Percentiles rank a stretch among this genome's conserved stretches.
Conservation (phyloP, 35 echinoderm and acorn worm genomes). For the Lytechinus pictus region DNA sequence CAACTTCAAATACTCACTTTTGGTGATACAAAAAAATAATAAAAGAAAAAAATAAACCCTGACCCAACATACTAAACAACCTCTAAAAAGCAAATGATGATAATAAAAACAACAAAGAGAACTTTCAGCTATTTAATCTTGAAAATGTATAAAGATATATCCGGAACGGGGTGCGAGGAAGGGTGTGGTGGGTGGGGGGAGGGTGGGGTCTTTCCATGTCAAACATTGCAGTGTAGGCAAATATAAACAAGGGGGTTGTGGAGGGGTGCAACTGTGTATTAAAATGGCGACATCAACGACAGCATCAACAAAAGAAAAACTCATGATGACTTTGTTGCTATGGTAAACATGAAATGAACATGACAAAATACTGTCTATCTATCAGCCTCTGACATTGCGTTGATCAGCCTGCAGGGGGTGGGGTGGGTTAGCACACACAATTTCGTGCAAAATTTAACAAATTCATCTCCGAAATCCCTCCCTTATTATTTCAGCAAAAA, state of each 20-base stretch:
- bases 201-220: neutral
- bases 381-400: slow-evolving; percentile 27
- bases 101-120: neutral
- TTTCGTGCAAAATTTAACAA: slow-evolving; percentile 50
- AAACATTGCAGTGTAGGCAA: neutral
- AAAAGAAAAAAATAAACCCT: too few relatives aligned
- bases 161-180: neutral
- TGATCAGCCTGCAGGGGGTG: slow-evolving; percentile 19
- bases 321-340: neutral
- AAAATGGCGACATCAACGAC: neutral
- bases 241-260: neutral
- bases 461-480: neutral
- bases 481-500: neutral
- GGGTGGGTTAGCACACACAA: slow-evolving; percentile 35
- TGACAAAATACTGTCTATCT: neutral
- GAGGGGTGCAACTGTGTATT: neutral
- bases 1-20: neutral
- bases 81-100: neutral
- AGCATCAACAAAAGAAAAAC: neutral
- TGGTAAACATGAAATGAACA: slow-evolving; percentile 33
- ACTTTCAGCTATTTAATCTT: neutral
- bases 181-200: neutral
- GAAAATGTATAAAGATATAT: neutral
- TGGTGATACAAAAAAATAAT: too few relatives aligned
- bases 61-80: too few relatives aligned